A percentile compares a stretch with the other conserved stretches of the same genome.
Conservation (phyloP, 2,797 vertebrate genomes). For the Rhynchonycteris naso region DNA sequence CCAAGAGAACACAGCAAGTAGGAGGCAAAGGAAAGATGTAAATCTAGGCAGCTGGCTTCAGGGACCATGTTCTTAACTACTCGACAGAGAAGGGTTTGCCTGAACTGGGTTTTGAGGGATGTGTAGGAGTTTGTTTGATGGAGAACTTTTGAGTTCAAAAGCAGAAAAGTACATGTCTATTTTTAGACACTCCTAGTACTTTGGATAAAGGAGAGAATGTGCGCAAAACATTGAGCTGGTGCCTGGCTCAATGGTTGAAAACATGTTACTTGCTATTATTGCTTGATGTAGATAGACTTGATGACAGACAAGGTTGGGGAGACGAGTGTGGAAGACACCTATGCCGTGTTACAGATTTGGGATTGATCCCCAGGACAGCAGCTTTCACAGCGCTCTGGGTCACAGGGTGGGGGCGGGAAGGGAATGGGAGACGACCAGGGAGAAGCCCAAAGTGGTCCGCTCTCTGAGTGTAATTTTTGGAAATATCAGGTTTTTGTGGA, state of each 20-base stretch:
- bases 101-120: background rate
- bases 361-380: background rate
- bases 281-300: too few species aligned
- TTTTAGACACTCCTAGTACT: background rate
- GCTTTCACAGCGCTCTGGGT: background rate
- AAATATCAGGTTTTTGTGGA: background rate
- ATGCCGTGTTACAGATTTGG: accelerated
- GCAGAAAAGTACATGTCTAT: background rate
- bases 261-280: background rate
- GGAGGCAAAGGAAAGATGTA: background rate
- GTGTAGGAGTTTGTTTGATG: background rate
- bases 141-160: background rate
- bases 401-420: accelerated
- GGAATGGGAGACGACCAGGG: too few species aligned
- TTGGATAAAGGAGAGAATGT: background rate
- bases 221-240: background rate
- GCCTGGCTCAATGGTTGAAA: background rate
- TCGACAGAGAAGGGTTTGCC: background rate
- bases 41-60: background rate
- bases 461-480: background rate
- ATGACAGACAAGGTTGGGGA: background rate
- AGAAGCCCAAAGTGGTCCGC: background rate
- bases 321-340: background rate
- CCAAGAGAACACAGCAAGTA: background rate
- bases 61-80: background rate